Evolutionary conservation across 2,888 invertebrate species (phyloP).

Genomic region (Apoda limacodes): DNA sequence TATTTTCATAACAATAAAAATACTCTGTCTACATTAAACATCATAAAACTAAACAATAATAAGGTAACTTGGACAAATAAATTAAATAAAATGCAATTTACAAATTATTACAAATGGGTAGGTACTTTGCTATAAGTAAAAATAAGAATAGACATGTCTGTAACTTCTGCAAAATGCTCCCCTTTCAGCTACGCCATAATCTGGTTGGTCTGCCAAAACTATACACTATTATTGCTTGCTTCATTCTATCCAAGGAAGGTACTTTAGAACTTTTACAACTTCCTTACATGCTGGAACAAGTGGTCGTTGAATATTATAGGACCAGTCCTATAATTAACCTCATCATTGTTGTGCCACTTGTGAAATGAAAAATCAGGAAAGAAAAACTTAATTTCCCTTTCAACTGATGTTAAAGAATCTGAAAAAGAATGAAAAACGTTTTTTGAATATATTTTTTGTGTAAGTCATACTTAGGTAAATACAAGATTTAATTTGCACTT

Average conservation of each 20-base stretch:
- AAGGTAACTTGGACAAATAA: too few relatives aligned
- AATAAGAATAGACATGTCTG: too few relatives aligned
- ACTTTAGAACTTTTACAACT: constrained; percentile 27
- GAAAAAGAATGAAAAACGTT: constrained; percentile 30
- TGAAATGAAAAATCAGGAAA: constrained; percentile 84
- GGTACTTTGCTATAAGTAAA: too few relatives aligned
- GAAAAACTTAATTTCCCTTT: constrained; percentile 83
- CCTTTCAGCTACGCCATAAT: constrained; percentile 15
- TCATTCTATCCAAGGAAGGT: constrained; percentile 2
- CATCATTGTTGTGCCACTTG: constrained; percentile 73
- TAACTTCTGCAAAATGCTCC: too few relatives aligned
- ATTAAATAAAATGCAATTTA: too few relatives aligned
- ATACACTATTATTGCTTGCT: neutral
- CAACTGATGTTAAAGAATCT: constrained; percentile 82
- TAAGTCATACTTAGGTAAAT: too few relatives aligned
- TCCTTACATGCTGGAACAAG: constrained; percentile 66
- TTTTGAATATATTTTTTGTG: too few relatives aligned
- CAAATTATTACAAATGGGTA: too few relatives aligned
- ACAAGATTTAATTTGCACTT: too few relatives aligned
- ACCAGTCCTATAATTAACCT: constrained; percentile 54
- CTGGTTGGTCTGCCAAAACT: constrained; percentile 1
- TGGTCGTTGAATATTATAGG: constrained; percentile 63
- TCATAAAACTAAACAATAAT: too few relatives aligned
- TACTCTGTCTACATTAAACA: too few relatives aligned
- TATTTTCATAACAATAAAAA: too few relatives aligned